Percentiles rank a stretch among this genome's conserved stretches.
phyloP scores from a whole-genome alignment of 2,113 vertebrate genomes.

The Oryzias melastigma region DNA sequence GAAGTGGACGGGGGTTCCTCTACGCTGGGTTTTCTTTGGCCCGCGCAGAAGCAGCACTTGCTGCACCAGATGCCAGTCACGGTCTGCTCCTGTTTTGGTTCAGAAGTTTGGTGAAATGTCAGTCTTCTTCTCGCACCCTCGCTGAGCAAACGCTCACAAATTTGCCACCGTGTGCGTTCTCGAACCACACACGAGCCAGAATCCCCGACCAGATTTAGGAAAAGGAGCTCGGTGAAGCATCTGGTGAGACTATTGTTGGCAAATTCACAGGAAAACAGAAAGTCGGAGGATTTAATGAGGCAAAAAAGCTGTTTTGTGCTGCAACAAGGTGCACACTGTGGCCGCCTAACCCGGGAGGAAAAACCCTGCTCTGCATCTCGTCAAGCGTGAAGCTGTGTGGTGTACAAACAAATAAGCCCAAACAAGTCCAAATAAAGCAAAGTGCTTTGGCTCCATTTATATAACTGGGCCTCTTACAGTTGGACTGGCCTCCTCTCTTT shows the following conservation, averaged over 20 bases:
- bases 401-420: conserved; percentile 74
- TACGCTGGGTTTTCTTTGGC: conserved; percentile 75
- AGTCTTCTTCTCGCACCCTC: conserved; percentile 41
- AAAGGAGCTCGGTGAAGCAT: conserved; percentile 12
- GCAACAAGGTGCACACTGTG: conserved; percentile 51
- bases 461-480: conserved; percentile 70
- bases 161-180: conserved; percentile 56
- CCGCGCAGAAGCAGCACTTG: conserved; percentile 47
- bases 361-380: conserved; percentile 57
- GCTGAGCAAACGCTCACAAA: conserved; percentile 46
- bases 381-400: conserved; percentile 72
- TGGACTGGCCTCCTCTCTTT: conserved; percentile 59
- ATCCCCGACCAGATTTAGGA: neutral
- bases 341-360: conserved; percentile 63
- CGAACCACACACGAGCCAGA: conserved; percentile 34
- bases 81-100: conserved; percentile 58
- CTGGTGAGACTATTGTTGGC: conserved; percentile 50
- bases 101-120: conserved; percentile 64
- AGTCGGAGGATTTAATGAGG: conserved; percentile 42
- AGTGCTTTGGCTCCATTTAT: conserved; percentile 77
- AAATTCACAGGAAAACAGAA: conserved; percentile 34
- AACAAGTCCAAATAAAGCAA: conserved; percentile 78
- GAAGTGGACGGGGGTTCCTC: conserved; percentile 60
- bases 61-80: conserved; percentile 65
- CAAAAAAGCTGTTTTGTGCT: conserved; percentile 51